Percentiles rank a stretch among this genome's conserved stretches.
These are phyloP conservation scores for Callosobruchus maculatus DNA, from an alignment of 2,888 invertebrate genomes.

Conservation along the genomic window DNA sequence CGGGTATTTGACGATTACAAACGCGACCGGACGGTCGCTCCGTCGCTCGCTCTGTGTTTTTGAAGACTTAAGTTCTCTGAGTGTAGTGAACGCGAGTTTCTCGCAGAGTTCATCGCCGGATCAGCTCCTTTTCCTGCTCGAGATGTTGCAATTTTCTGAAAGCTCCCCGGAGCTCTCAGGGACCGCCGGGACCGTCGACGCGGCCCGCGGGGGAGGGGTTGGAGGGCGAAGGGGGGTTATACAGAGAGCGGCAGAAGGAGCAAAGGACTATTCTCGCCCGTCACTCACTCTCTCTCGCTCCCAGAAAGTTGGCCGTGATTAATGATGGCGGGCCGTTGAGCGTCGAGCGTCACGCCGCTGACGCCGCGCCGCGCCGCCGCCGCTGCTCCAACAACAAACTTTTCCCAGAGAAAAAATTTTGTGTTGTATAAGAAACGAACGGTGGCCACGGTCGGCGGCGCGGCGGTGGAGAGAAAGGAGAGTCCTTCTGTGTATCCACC, in stretches of 20 bases:
- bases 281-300: constrained; percentile 50
- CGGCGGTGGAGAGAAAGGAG: constrained; percentile 33
- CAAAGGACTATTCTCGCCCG: constrained; percentile 48
- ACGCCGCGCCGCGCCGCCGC: background rate
- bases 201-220: background rate
- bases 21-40: no score
- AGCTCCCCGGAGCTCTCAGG: constrained; percentile 49
- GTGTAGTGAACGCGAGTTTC: constrained; percentile 20
- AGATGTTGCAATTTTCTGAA: constrained; percentile 52
- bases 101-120: constrained; percentile 41
- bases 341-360: constrained; percentile 39
- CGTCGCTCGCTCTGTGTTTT: no score
- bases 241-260: constrained; percentile 12
- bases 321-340: constrained; percentile 51
- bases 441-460: no score
- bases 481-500: constrained; percentile 51
- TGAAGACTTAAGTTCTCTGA: background rate
- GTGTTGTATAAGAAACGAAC: constrained; percentile 51
- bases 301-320: constrained; percentile 54
- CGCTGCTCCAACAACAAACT: constrained; percentile 56
- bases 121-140: constrained; percentile 37
- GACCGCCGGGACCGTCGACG: constrained; percentile 18
- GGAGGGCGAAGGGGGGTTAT: constrained; percentile 28
- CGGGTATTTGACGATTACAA: no score
- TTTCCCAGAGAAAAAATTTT: constrained; percentile 59